Conservation (phyloP, 2,113 vertebrate species). For the Pachyramphus minor region DNA sequence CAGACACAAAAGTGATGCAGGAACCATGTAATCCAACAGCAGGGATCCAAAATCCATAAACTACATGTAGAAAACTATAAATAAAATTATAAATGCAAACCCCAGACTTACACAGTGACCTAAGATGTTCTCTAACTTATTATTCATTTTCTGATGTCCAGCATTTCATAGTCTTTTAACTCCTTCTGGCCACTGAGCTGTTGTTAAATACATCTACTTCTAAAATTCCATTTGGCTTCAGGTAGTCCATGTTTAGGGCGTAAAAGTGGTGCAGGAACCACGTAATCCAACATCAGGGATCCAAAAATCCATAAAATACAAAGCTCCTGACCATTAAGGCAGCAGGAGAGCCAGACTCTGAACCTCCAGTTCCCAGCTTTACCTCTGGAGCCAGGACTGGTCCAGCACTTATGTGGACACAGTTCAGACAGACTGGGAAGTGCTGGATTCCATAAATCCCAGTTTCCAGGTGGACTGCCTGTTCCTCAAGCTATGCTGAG, state of each 20-base stretch:
- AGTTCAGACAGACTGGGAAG: not conserved
- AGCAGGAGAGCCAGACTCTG: not conserved
- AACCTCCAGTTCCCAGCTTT: not conserved
- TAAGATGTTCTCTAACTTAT: too few species aligned
- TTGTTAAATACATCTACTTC: not conserved
- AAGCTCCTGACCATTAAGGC: not conserved
- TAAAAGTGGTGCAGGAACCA: not conserved
- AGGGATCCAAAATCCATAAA: too few species aligned
- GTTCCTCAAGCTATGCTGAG: not conserved
- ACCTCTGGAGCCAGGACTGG: not conserved
- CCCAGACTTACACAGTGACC: not conserved
- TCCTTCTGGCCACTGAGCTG: not conserved
- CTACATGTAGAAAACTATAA: too few species aligned
- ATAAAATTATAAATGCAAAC: not conserved
- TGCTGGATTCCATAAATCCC: not conserved
- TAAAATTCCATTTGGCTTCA: not conserved
- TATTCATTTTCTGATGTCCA: not conserved
- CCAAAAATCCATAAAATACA: not conserved
- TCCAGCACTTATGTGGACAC: fast-evolving
- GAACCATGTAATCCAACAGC: too few species aligned
- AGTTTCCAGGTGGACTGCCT: not conserved
- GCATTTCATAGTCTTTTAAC: not conserved
- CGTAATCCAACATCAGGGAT: not conserved
- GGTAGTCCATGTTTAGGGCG: not conserved
- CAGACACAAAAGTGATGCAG: too few species aligned